phyloP scores from a whole-genome alignment of 2,797 vertebrate species.

The Oophaga sylvatica region DNA sequence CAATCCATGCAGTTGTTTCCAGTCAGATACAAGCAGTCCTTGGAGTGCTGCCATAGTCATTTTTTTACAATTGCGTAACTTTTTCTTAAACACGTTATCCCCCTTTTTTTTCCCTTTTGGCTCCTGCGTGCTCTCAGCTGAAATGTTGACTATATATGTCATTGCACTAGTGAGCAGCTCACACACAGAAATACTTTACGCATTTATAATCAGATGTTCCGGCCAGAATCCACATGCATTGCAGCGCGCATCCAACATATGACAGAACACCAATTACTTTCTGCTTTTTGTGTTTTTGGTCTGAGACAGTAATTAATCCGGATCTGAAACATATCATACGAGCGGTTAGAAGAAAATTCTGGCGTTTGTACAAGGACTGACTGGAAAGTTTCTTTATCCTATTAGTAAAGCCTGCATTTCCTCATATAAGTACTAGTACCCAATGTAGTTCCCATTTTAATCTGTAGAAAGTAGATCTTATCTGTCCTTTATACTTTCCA shows the following conservation, averaged over 20 bases:
- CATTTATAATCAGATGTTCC: neutral
- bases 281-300: conserved; percentile 4
- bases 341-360: conserved; percentile 10
- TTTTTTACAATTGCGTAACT: conserved; percentile 55
- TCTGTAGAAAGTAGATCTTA: neutral
- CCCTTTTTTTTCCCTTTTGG: conserved; percentile 35
- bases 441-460: neutral
- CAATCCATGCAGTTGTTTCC: conserved; percentile 32
- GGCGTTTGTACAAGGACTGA: conserved; percentile 13
- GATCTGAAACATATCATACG: conserved; percentile 31
- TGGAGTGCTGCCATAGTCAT: conserved; percentile 48
- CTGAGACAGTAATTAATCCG: conserved; percentile 32
- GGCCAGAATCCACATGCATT: conserved; percentile 29
- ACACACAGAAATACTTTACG: conserved; percentile 19
- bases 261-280: conserved; percentile 33
- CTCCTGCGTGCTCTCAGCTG: conserved; percentile 22
- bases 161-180: conserved; percentile 13
- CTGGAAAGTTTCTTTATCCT: conserved; percentile 4
- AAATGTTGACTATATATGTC: conserved; percentile 48
- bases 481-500: neutral
- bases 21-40: conserved; percentile 45
- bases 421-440: neutral
- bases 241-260: conserved; percentile 5
- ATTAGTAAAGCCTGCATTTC: neutral
- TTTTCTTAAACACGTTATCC: conserved; percentile 35